phyloP scores from a whole-genome alignment of 2,797 vertebrate species.

The Bothrops alternatus region DNA sequence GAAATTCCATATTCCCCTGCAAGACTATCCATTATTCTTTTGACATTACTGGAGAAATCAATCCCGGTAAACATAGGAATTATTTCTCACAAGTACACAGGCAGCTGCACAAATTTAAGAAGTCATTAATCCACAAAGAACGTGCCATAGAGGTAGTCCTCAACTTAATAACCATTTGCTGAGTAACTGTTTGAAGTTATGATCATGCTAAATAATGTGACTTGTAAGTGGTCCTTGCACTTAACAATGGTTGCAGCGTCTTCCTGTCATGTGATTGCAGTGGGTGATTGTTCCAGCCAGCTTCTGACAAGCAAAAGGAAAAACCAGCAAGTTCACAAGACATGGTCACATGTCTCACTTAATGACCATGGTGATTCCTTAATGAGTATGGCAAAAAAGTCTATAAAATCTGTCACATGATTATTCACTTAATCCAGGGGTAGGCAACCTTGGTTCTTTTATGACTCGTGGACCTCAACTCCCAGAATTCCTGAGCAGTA shows the following conservation, averaged over 20 bases:
- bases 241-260: neutral
- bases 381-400: neutral
- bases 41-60: neutral
- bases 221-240: neutral
- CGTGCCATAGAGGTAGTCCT: neutral
- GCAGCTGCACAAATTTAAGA: no score
- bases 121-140: neutral
- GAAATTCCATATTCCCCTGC: neutral
- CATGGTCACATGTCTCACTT: neutral
- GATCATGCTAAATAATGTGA: neutral
- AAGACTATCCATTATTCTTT: no score
- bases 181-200: neutral
- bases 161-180: neutral
- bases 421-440: neutral
- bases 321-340: neutral
- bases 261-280: neutral
- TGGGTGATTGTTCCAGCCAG: neutral
- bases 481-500: no score
- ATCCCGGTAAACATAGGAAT: neutral
- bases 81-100: neutral
- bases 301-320: neutral
- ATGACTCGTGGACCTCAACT: no score
- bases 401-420: neutral
- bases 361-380: no score
- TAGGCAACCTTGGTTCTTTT: no score